These are phyloP conservation scores for Brachionus paranguensis DNA, from an alignment of 1,140 invertebrate species.

Conservation along the genomic window DNA sequence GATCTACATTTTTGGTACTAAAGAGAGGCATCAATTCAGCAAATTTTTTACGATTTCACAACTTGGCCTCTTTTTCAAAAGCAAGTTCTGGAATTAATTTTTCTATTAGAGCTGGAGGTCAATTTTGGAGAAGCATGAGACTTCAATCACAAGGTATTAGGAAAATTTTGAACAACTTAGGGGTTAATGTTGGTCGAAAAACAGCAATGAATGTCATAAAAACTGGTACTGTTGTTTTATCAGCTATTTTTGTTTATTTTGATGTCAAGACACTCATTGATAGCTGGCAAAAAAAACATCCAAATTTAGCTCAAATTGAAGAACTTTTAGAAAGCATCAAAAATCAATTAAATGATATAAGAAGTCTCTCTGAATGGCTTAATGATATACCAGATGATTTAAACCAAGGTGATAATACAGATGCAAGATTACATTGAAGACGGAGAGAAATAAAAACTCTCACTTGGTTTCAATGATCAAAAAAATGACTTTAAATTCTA, in stretches of 20 bases:
- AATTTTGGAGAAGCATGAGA: neutral
- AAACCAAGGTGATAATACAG: too few species aligned
- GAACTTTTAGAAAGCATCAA: neutral
- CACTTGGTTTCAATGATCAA: too few species aligned
- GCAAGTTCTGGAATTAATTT: too few species aligned
- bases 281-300: neutral
- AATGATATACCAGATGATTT: neutral
- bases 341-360: neutral
- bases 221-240: neutral
- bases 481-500: too few species aligned
- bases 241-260: neutral
- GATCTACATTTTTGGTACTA: too few species aligned
- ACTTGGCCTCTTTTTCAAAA: too few species aligned
- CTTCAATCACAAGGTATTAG: neutral
- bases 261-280: neutral
- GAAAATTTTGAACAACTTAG: neutral
- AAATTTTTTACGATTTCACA: too few species aligned
- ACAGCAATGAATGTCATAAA: neutral
- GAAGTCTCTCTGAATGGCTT: neutral
- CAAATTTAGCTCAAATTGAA: neutral
- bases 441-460: too few species aligned
- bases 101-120: neutral
- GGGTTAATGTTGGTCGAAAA: neutral
- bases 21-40: too few species aligned
- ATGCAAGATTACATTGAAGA: too few species aligned